Percentiles rank a stretch among this genome's conserved stretches.
These are phyloP conservation scores for Agriopis leucophaearia DNA, from an alignment of 2,888 invertebrate genomes.

Conservation along the genomic window DNA sequence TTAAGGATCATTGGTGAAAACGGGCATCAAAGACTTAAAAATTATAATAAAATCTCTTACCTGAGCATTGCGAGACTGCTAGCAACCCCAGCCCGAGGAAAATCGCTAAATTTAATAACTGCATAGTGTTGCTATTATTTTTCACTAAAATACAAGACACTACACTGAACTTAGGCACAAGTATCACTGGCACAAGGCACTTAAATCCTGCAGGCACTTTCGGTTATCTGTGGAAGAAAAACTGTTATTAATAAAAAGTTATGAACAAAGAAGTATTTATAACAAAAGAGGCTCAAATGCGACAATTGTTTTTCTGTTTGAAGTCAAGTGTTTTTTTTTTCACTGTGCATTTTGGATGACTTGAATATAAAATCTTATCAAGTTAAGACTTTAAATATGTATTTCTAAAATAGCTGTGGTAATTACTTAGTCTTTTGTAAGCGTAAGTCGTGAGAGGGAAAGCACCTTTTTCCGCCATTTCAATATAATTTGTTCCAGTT, in stretches of 20 bases:
- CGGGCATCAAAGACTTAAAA: no score
- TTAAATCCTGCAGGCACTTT: constrained; percentile 69
- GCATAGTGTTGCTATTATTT: constrained; percentile 66
- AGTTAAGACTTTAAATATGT: neutral
- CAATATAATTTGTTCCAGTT: no score
- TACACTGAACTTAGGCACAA: constrained; percentile 43
- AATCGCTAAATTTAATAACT: constrained; percentile 66
- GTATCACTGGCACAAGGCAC: constrained; percentile 79
- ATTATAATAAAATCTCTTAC: constrained; percentile 50
- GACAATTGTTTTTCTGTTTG: no score
- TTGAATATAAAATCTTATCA: neutral
- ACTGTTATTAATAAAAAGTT: constrained; percentile 26
- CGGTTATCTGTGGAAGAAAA: constrained; percentile 64
- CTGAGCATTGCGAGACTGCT: constrained; percentile 72
- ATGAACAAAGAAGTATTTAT: neutral
- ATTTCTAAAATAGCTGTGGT: constrained; percentile 6
- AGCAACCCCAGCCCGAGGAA: constrained; percentile 66
- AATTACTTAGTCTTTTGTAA: neutral
- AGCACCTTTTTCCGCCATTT: neutral
- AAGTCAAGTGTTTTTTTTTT: neutral
- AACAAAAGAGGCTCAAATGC: neutral
- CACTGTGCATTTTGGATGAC: constrained; percentile 30
- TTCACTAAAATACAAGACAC: constrained; percentile 58
- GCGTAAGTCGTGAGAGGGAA: no score
- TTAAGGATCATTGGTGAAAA: no score